Percentiles rank a stretch among this genome's conserved stretches.
phyloP scores from a whole-genome alignment of 2,113 vertebrate genomes.

The Takifugu bimaculatus region DNA sequence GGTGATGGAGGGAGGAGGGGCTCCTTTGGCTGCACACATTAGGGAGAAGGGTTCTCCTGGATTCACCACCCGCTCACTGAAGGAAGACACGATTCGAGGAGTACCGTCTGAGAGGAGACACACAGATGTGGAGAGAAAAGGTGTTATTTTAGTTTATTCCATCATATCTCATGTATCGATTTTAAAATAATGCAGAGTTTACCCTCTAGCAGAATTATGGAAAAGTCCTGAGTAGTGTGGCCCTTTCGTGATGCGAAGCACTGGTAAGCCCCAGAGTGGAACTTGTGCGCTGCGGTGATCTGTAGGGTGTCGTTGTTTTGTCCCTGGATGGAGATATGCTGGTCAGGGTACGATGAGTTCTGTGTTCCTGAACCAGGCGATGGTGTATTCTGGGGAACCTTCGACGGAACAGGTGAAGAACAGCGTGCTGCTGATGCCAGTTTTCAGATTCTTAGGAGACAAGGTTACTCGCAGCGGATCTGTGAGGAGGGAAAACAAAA shows the following conservation, averaged over 20 bases:
- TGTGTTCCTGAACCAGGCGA: constrained; percentile 96
- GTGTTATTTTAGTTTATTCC: not conserved
- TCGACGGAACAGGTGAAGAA: constrained; percentile 92
- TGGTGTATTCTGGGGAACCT: constrained; percentile 88
- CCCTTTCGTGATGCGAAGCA: constrained; percentile 93
- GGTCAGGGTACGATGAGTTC: constrained; percentile 84
- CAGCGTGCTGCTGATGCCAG: constrained; percentile 95
- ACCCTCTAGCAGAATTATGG: constrained; percentile 95
- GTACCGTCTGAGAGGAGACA: constrained; percentile 83
- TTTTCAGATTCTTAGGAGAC: constrained; percentile 97
- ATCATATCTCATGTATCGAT: not conserved
- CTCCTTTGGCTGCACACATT: constrained; percentile 93
- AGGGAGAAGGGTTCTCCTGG: constrained; percentile 98
- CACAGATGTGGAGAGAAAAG: not conserved
- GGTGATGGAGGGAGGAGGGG: constrained; percentile 92
- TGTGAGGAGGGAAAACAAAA: constrained; percentile 42
- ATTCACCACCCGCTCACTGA: constrained; percentile 97
- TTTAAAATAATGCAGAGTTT: not conserved
- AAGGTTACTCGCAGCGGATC: constrained; percentile 93
- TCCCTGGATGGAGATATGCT: constrained; percentile 96
- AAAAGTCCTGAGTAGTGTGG: constrained; percentile 95
- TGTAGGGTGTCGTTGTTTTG: constrained; percentile 95
- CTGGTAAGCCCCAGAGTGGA: constrained; percentile 96
- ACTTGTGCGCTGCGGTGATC: constrained; percentile 93
- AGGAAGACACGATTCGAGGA: constrained; percentile 94